Conservation (phyloP, 2,797 vertebrate genomes). For the Psittacula echo region DNA sequence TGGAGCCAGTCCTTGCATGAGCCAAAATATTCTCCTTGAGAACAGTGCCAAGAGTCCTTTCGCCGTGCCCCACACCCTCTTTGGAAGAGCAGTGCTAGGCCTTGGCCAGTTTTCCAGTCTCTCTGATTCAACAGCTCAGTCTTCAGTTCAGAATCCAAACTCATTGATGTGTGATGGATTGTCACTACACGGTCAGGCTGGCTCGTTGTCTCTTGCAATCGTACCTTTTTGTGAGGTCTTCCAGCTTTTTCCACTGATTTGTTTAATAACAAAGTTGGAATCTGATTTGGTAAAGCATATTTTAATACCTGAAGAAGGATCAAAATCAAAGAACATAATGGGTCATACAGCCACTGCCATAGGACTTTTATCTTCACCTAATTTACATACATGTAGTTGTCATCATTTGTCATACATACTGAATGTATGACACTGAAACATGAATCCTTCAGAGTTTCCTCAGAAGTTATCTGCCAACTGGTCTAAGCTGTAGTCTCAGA, state of each 20-base stretch:
- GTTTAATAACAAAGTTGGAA: background rate
- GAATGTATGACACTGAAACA: background rate
- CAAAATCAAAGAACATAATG: background rate
- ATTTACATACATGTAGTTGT: background rate
- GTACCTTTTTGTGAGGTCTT: background rate
- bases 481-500: background rate
- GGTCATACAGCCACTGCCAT: background rate
- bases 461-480: background rate
- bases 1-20: background rate
- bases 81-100: background rate
- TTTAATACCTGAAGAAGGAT: background rate
- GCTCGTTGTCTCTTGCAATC: background rate
- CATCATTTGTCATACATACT: background rate
- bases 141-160: background rate
- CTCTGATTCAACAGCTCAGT: conserved; percentile 12
- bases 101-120: conserved; percentile 17
- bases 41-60: background rate
- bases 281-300: background rate
- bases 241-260: background rate
- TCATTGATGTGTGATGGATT: background rate
- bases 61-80: background rate
- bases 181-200: background rate
- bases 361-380: background rate
- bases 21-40: conserved; percentile 17
- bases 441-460: background rate